A percentile compares a stretch with the other conserved stretches of the same genome.
Evolutionary conservation across 2,888 invertebrate species (phyloP).

Genomic region (Hybos culiciformis): DNA sequence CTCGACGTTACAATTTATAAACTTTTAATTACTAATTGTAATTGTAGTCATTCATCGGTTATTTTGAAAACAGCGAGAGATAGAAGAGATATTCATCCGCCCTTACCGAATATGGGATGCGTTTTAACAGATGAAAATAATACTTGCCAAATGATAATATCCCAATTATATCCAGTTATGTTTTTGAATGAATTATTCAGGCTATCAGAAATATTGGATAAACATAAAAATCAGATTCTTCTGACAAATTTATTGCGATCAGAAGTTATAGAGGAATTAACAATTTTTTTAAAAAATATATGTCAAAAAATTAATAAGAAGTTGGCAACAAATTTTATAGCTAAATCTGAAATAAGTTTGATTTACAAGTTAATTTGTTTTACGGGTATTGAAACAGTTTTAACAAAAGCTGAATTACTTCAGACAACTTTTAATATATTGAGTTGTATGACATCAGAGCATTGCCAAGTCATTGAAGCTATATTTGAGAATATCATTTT

Average conservation of each 20-base stretch:
- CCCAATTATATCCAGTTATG: slow-evolving; percentile 28
- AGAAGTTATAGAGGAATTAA: slow-evolving; percentile 22
- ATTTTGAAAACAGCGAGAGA: slow-evolving; percentile 23
- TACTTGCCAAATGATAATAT: slow-evolving; percentile 28
- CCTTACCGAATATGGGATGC: slow-evolving; percentile 30
- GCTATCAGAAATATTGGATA: slow-evolving; percentile 18
- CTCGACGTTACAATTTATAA: too few species aligned
- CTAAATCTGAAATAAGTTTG: slow-evolving; percentile 47
- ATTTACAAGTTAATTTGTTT: slow-evolving; percentile 26
- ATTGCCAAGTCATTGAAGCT: slow-evolving; percentile 42
- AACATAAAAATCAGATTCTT: slow-evolving; percentile 17
- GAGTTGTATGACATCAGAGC: slow-evolving; percentile 45
- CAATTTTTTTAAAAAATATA: slow-evolving; percentile 21
- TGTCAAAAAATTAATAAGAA: slow-evolving; percentile 20
- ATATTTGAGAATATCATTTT: slow-evolving; percentile 47
- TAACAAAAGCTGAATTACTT: slow-evolving; percentile 22
- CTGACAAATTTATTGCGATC: slow-evolving; percentile 22
- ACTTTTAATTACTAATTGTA: too few species aligned
- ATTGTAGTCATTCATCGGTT: slow-evolving; percentile 24
- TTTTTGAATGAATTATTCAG: slow-evolving; percentile 27
- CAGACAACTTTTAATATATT: slow-evolving; percentile 45
- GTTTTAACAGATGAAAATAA: slow-evolving; percentile 23
- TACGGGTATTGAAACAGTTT: slow-evolving; percentile 22
- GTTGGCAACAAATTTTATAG: slow-evolving; percentile 34
- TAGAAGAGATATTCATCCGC: slow-evolving; percentile 27